phyloP scores from a whole-genome alignment of 2,113 vertebrate species.

The Misgurnus mizolepis region DNA sequence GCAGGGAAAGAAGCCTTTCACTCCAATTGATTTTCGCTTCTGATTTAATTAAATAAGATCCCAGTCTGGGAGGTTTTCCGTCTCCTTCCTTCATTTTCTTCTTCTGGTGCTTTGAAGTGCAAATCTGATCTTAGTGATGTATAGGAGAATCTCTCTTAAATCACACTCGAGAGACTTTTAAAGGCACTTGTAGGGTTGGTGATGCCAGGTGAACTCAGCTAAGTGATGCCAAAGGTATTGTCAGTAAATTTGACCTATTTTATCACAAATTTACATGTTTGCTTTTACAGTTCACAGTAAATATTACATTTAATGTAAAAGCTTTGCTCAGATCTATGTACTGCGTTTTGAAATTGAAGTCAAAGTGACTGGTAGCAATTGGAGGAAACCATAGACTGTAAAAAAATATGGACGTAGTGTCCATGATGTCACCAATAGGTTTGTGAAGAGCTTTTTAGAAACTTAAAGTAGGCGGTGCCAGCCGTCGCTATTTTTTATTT shows the following conservation, averaged over 20 bases:
- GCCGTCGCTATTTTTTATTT: too few species aligned
- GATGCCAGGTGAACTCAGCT: conserved; percentile 44
- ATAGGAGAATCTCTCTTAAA: conserved; percentile 61
- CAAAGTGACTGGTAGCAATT: too few species aligned
- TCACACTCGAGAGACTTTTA: conserved; percentile 61
- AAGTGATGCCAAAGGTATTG: not conserved
- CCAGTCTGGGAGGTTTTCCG: conserved; percentile 46
- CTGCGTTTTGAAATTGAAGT: too few species aligned
- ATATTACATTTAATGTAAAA: not conserved
- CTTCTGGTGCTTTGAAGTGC: conserved; percentile 69
- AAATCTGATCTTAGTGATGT: conserved; percentile 72
- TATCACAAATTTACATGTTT: not conserved
- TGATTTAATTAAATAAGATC: conserved; percentile 62
- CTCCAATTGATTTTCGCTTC: conserved; percentile 65
- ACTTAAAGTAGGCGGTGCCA: too few species aligned
- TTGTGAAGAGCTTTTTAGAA: too few species aligned
- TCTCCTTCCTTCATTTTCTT: conserved; percentile 29
- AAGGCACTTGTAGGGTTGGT: conserved; percentile 56
- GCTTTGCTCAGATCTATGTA: too few species aligned
- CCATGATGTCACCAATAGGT: too few species aligned
- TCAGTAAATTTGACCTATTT: not conserved
- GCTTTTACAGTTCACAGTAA: not conserved
- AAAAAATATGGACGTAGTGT: too few species aligned
- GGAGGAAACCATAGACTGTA: too few species aligned
- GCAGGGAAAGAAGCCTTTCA: conserved; percentile 56